These are phyloP conservation scores for Lasioglossum leucozonium DNA, from an alignment of 2,888 invertebrate genomes.

Conservation along the genomic window DNA sequence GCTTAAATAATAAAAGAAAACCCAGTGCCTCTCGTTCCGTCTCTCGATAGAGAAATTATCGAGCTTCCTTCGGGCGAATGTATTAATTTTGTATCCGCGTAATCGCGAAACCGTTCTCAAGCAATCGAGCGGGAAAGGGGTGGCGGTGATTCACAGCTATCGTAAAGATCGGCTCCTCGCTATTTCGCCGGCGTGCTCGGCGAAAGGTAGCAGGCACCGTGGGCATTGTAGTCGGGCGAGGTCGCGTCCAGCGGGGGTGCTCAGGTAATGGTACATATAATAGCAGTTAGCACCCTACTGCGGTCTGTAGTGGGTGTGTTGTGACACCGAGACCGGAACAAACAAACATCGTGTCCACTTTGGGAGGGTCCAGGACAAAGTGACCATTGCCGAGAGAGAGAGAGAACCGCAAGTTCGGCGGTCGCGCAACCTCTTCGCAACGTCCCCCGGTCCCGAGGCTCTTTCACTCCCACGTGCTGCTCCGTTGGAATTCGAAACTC, in stretches of 20 bases:
- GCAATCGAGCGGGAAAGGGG: neutral
- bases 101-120: neutral
- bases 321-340: conserved; percentile 79
- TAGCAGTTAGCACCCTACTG: conserved; percentile 79
- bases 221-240: neutral
- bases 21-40: no score
- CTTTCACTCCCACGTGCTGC: conserved; percentile 9
- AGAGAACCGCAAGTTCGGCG: conserved; percentile 71
- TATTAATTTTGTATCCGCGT: neutral
- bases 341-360: conserved; percentile 79
- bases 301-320: conserved; percentile 81
- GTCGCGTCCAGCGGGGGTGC: conserved; percentile 49
- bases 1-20: no score
- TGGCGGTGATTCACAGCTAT: neutral
- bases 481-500: conserved; percentile 32
- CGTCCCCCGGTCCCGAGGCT: conserved; percentile 22
- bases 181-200: neutral
- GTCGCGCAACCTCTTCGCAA: conserved; percentile 45
- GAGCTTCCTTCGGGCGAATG: no score
- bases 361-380: conserved; percentile 61
- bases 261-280: conserved; percentile 71
- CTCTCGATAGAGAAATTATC: no score
- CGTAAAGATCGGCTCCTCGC: neutral
- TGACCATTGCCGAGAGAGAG: conserved; percentile 62
- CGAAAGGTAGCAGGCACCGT: conserved; percentile 10